Evolutionary conservation across 2,888 invertebrate genomes (phyloP).

Genomic region (Aleiodes leptofemur): DNA sequence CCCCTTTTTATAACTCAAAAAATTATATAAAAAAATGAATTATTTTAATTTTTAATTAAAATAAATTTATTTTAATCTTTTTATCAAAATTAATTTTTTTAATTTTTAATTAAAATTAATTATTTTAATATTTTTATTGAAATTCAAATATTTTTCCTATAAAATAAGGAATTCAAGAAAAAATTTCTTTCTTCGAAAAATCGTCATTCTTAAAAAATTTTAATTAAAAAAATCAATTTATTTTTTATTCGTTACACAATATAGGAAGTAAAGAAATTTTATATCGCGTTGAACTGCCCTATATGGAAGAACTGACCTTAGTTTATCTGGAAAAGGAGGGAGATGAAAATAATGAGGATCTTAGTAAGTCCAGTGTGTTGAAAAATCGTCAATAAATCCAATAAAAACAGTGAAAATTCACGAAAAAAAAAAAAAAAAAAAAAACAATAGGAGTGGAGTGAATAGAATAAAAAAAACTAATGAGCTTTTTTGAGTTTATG

Average conservation of each 20-base stretch:
- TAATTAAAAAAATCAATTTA: background rate
- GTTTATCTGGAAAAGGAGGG: constrained; percentile 93
- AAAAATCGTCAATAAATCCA: too few species aligned
- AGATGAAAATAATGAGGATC: constrained; percentile 76
- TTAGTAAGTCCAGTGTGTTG: constrained; percentile 70
- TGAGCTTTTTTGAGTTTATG: constrained; percentile 30
- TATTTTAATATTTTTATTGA: too few species aligned
- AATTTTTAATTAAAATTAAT: background rate
- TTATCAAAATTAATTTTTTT: constrained; percentile 68
- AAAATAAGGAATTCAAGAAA: too few species aligned
- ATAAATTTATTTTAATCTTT: constrained; percentile 44
- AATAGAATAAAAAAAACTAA: constrained; percentile 36
- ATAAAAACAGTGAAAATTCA: constrained; percentile 3
- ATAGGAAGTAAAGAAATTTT: constrained; percentile 85
- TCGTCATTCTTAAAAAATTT: too few species aligned
- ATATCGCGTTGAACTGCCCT: constrained; percentile 94
- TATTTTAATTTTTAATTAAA: too few species aligned
- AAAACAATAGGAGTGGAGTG: background rate
- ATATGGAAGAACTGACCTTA: constrained; percentile 95
- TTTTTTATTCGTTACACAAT: constrained; percentile 37
- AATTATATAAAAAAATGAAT: too few species aligned
- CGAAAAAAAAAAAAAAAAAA: constrained; percentile 4
- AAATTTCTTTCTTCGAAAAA: too few species aligned
- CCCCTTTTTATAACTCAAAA: constrained; percentile 11
- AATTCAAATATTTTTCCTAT: too few species aligned